These are phyloP conservation scores for Sinosuthora webbiana DNA, from an alignment of 2,113 vertebrate genomes.

Conservation along the genomic window DNA sequence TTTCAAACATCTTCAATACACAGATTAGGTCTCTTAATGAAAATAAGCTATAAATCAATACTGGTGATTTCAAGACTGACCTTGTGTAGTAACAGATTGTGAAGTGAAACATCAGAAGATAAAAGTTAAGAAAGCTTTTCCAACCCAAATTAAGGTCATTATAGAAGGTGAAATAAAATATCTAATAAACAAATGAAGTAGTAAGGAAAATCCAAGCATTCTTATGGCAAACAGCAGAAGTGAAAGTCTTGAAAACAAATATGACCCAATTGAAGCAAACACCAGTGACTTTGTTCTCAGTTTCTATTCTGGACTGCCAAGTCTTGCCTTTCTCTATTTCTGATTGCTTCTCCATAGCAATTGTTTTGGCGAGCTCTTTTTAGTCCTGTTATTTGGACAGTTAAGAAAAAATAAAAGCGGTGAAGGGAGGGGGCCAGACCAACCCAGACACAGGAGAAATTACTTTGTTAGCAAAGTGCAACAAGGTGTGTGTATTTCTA, in stretches of 20 bases:
- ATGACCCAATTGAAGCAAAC: constrained; percentile 29
- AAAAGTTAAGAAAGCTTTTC: not conserved
- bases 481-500: not conserved
- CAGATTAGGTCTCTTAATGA: not conserved
- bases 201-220: not conserved
- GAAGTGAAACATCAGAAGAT: not conserved
- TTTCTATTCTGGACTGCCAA: constrained; percentile 26
- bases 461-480: not conserved
- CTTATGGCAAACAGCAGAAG: not conserved
- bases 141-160: not conserved
- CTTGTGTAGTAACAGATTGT: not conserved
- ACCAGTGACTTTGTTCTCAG: constrained; percentile 11
- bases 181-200: not conserved
- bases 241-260: constrained; percentile 33
- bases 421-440: not conserved
- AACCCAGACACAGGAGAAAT: not conserved
- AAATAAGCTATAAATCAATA: not conserved
- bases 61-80: not conserved
- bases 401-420: not conserved
- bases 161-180: not conserved
- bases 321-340: constrained; percentile 19
- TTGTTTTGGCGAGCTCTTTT: constrained; percentile 36
- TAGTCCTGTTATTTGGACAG: not conserved
- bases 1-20: not conserved
- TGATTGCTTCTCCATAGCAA: constrained; percentile 47